Percentiles rank a stretch among this genome's conserved stretches.
These are phyloP conservation scores for Eptesicus fuscus DNA, from an alignment of 2,113 vertebrate species.

Conservation along the genomic window DNA sequence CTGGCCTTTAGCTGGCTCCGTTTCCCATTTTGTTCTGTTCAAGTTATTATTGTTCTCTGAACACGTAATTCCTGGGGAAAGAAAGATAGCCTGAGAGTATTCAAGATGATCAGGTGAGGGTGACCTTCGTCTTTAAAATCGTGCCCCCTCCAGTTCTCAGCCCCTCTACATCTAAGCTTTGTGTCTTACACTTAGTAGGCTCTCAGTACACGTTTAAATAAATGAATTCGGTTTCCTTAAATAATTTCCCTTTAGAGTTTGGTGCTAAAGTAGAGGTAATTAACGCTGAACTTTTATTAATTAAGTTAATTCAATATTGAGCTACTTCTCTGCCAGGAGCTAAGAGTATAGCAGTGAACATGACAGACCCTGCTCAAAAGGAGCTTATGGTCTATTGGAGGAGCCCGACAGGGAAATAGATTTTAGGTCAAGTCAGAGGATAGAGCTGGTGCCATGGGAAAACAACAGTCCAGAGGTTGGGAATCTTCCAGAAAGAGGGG, in stretches of 20 bases:
- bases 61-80: not conserved
- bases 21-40: not conserved
- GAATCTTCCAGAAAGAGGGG: not conserved
- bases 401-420: not conserved
- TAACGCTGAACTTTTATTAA: not conserved
- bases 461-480: not conserved
- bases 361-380: not conserved
- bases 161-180: not conserved
- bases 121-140: not conserved
- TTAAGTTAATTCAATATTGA: not conserved
- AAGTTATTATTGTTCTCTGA: not conserved
- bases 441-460: not conserved
- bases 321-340: not conserved
- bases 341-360: not conserved
- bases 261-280: not conserved
- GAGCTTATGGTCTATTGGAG: rapidly evolving
- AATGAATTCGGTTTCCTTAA: not conserved
- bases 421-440: not conserved
- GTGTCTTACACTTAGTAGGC: not conserved
- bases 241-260: constrained; percentile 2
- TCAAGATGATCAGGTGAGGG: not conserved
- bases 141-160: not conserved
- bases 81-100: not conserved
- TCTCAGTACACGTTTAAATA: not conserved
- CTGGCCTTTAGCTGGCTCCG: not conserved